phyloP scores from a whole-genome alignment of 2,113 vertebrate species.

The Scytalopus superciliaris region DNA sequence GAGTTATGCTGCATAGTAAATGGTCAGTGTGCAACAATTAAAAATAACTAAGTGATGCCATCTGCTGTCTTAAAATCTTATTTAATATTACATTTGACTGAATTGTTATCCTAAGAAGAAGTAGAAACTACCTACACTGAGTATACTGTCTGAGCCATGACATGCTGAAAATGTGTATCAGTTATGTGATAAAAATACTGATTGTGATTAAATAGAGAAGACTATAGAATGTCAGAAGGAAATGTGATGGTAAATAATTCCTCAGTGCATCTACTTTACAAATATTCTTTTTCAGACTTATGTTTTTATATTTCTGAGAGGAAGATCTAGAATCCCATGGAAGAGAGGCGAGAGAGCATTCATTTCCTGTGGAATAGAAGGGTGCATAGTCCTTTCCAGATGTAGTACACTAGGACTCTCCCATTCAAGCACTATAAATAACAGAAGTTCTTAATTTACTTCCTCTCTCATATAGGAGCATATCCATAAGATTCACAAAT shows the following conservation, averaged over 20 bases:
- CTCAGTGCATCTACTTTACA: background rate
- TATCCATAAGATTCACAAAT: background rate
- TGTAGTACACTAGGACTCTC: background rate
- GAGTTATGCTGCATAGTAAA: background rate
- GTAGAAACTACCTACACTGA: background rate
- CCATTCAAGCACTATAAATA: background rate
- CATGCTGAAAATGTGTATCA: background rate
- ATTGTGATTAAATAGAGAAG: background rate
- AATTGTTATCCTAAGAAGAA: background rate
- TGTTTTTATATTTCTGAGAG: background rate
- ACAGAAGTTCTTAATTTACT: background rate
- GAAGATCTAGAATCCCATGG: background rate
- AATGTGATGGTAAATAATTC: background rate
- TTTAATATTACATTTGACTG: background rate
- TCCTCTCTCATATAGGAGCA: background rate
- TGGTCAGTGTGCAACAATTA: background rate
- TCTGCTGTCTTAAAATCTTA: slow-evolving; percentile 56
- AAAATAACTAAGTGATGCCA: slow-evolving; percentile 64
- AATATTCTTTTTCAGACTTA: background rate
- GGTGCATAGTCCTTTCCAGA: background rate
- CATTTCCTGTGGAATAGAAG: background rate
- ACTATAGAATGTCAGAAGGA: background rate
- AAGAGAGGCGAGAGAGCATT: background rate
- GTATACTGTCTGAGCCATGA: background rate
- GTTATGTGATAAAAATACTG: background rate